Evolutionary conservation across 2,797 vertebrate genomes (phyloP).

Genomic region (Babyrousa celebensis): DNA sequence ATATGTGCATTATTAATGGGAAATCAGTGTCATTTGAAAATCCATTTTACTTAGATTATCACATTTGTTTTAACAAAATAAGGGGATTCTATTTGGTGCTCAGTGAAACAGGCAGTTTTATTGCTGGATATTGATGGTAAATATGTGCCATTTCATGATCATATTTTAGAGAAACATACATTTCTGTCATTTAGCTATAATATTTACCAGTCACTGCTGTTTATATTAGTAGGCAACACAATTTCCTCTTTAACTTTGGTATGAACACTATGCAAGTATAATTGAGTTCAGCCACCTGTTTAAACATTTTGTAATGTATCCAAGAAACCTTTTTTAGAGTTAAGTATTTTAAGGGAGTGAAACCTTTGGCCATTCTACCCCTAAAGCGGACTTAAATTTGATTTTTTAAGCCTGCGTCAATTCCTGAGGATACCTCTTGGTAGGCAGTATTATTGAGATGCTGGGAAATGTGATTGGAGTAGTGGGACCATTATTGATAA

Average conservation of each 20-base stretch:
- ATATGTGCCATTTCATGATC: constrained; percentile 55
- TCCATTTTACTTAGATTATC: background rate
- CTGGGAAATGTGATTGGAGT: constrained; percentile 35
- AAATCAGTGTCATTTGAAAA: constrained; percentile 53
- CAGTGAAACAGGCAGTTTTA: constrained; percentile 39
- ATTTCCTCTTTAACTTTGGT: constrained; percentile 70
- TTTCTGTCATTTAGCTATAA: constrained; percentile 77
- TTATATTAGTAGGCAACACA: constrained; percentile 64
- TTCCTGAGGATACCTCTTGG: constrained; percentile 16
- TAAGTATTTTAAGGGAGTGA: constrained; percentile 59
- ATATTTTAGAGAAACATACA: constrained; percentile 55
- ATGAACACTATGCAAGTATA: background rate
- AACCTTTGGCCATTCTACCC: background rate
- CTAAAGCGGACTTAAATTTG: constrained; percentile 69
- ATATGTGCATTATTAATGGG: background rate
- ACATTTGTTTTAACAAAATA: constrained; percentile 58
- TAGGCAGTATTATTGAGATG: constrained; percentile 73
- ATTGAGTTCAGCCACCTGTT: constrained; percentile 70
- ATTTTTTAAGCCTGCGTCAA: constrained; percentile 15
- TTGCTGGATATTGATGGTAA: constrained; percentile 48
- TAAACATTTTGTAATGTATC: constrained; percentile 26
- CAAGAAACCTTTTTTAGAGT: constrained; percentile 37
- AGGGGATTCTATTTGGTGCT: constrained; percentile 41
- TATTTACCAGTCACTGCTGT: constrained; percentile 68
- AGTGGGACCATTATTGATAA: constrained; percentile 66